Evolutionary conservation across 2,113 vertebrate genomes (phyloP).

Genomic region (Pituophis catenifer): DNA sequence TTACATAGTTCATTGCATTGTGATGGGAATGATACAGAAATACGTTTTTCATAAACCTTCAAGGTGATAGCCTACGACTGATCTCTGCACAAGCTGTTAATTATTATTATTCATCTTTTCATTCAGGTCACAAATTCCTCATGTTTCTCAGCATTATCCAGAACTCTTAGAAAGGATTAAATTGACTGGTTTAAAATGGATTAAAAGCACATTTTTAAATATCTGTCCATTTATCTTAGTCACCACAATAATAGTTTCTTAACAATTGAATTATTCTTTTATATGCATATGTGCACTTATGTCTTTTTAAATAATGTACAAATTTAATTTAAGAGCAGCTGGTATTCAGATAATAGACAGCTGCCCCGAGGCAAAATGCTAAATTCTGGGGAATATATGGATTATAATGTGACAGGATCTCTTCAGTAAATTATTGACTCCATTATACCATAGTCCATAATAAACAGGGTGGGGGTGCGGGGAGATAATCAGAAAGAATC

Average conservation of each 20-base stretch:
- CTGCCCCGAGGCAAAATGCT: neutral
- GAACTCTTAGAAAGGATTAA: neutral
- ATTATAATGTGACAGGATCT: neutral
- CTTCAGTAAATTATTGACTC: neutral
- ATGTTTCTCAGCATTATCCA: neutral
- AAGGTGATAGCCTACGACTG: conserved; percentile 4
- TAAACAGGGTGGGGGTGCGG: neutral
- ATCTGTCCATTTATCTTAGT: neutral
- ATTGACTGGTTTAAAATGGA: neutral
- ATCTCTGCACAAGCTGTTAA: neutral
- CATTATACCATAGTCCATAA: neutral
- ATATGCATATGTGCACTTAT: too few relatives aligned
- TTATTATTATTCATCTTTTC: conserved; percentile 7
- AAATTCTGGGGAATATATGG: neutral
- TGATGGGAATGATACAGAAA: neutral
- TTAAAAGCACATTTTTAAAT: conserved; percentile 8
- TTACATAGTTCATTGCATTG: neutral
- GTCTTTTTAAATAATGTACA: neutral
- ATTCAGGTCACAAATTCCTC: conserved; percentile 9
- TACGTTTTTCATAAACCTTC: conserved; percentile 9
- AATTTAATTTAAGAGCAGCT: neutral
- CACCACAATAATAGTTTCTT: neutral
- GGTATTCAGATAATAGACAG: neutral
- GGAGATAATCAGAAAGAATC: neutral
- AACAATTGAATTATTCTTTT: neutral